These are phyloP conservation scores for Penaeus japonicus DNA, from an alignment of 1,140 invertebrate genomes.

Conservation along the genomic window DNA sequence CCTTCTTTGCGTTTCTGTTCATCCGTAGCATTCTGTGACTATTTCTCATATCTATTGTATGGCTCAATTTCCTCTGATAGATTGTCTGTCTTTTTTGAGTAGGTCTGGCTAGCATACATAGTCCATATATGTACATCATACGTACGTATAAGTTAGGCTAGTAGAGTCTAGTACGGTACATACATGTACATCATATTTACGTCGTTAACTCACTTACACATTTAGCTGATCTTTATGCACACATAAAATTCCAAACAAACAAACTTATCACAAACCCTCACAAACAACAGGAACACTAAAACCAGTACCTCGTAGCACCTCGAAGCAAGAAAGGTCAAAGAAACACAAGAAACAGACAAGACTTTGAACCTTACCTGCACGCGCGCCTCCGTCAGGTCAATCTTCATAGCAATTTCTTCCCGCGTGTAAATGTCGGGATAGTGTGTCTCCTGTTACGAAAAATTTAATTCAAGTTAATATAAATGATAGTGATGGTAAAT, in stretches of 20 bases:
- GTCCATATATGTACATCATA: too few relatives aligned
- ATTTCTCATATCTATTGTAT: too few relatives aligned
- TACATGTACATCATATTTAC: too few relatives aligned
- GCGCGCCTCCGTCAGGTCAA: constrained; percentile 96
- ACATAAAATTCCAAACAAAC: not conserved
- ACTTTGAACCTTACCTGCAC: constrained; percentile 82
- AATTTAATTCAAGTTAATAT: not conserved
- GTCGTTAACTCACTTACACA: not conserved
- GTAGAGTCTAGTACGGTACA: too few relatives aligned
- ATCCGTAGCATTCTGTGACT: too few relatives aligned
- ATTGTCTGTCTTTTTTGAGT: too few relatives aligned
- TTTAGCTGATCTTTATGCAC: not conserved
- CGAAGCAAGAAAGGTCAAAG: not conserved
- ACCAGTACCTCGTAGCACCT: too few relatives aligned
- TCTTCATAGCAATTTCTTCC: constrained; percentile 98
- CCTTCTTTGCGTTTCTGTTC: too few relatives aligned
- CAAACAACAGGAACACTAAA: not conserved
- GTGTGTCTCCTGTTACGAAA: constrained; percentile 83
- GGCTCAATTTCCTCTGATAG: too few relatives aligned
- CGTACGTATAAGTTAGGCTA: too few relatives aligned
- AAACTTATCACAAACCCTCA: not conserved
- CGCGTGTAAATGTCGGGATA: constrained; percentile 99
- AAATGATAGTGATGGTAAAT: too few relatives aligned
- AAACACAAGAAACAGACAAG: not conserved
- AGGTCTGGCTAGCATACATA: too few relatives aligned